These are phyloP conservation scores for Hypsopygia costalis DNA, from an alignment of 2,888 invertebrate genomes.

Conservation along the genomic window DNA sequence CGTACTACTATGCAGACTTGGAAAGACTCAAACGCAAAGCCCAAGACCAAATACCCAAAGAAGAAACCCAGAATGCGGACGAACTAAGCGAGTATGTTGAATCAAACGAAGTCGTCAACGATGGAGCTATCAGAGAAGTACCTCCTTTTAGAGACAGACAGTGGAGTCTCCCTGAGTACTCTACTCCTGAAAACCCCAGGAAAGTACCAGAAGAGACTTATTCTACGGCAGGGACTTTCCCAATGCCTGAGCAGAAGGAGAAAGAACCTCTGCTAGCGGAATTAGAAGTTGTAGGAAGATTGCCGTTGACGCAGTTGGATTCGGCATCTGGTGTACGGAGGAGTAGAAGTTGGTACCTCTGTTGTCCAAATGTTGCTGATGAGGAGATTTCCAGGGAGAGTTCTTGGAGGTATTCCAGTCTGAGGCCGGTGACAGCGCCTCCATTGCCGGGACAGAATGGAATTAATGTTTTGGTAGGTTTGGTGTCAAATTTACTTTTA, in stretches of 20 bases:
- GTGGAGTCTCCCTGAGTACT: conserved; percentile 53
- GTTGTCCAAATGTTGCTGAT: conserved; percentile 72
- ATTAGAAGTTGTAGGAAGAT: conserved; percentile 57
- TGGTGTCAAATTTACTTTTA: too few relatives aligned
- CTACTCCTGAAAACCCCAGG: conserved; percentile 48
- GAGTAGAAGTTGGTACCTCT: conserved; percentile 82
- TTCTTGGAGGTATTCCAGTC: conserved; percentile 67
- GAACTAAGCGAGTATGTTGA: conserved; percentile 70
- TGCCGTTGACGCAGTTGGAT: conserved; percentile 61
- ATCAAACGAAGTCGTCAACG: conserved; percentile 55
- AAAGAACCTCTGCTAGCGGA: conserved; percentile 67
- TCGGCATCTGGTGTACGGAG: conserved; percentile 62
- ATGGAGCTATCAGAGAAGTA: conserved; percentile 52
- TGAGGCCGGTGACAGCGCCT: conserved; percentile 63
- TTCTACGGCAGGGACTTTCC: conserved; percentile 72
- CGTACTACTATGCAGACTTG: conserved; percentile 80
- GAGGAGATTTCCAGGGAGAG: conserved; percentile 65
- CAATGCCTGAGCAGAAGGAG: conserved; percentile 70
- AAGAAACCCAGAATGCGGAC: conserved; percentile 47
- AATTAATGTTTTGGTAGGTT: conserved; percentile 34
- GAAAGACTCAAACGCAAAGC: conserved; percentile 75
- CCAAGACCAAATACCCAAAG: conserved; percentile 2
- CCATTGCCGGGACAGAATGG: conserved; percentile 55
- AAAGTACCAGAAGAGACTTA: conserved; percentile 57
- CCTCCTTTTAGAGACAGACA: conserved; percentile 58